These are phyloP conservation scores for Hylia prasina DNA, from an alignment of 2,113 vertebrate species.

Conservation along the genomic window DNA sequence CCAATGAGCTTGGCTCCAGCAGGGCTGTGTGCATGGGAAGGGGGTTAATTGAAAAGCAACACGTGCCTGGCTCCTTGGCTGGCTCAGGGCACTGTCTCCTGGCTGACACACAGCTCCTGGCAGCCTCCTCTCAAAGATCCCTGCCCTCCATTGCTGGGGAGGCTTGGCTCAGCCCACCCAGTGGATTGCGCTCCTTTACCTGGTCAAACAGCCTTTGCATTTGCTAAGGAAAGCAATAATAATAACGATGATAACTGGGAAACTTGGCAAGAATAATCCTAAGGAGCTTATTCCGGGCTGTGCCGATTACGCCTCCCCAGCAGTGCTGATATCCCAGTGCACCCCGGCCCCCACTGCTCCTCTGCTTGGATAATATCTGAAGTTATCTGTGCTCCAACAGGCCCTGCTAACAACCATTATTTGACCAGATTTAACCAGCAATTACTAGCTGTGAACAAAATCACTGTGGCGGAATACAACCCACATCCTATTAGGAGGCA, in stretches of 20 bases:
- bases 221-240: slow-evolving; percentile 10
- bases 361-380: background rate
- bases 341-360: background rate
- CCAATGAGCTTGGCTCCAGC: background rate
- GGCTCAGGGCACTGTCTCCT: background rate
- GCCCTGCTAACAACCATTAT: slow-evolving; percentile 30
- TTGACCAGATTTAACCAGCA: slow-evolving; percentile 50
- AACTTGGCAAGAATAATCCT: slow-evolving; percentile 48
- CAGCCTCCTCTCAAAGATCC: background rate
- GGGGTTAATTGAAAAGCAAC: slow-evolving; percentile 16
- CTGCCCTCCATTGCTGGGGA: background rate
- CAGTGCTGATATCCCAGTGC: background rate
- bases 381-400: slow-evolving; percentile 22
- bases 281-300: slow-evolving; percentile 37
- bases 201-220: background rate
- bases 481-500: background rate
- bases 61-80: background rate
- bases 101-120: background rate
- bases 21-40: background rate
- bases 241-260: background rate
- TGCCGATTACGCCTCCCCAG: background rate
- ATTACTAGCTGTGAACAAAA: slow-evolving; percentile 49
- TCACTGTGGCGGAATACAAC: slow-evolving; percentile 7
- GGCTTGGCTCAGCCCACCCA: background rate
- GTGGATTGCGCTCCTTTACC: background rate